Evolutionary conservation across 2,888 invertebrate species (phyloP).

Genomic region (Dryobotodes eremita): DNA sequence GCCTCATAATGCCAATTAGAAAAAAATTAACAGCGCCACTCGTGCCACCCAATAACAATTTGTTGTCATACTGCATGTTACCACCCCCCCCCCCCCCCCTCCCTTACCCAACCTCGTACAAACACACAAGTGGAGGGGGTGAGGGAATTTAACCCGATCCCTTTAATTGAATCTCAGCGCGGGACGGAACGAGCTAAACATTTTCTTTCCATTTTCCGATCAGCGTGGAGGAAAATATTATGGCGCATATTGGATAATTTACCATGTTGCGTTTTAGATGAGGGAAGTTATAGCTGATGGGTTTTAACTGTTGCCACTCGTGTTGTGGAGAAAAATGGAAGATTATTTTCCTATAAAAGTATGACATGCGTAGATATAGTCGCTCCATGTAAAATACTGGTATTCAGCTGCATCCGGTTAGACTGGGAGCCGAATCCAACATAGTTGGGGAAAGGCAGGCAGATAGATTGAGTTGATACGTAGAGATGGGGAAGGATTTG

Average conservation of each 20-base stretch:
- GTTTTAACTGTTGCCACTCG: constrained; percentile 4
- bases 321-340: neutral
- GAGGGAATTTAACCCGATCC: constrained; percentile 45
- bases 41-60: constrained; percentile 21
- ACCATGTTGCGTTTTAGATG: constrained; percentile 34
- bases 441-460: neutral
- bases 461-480: too few relatives aligned
- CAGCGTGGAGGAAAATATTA: constrained; percentile 47
- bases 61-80: constrained; percentile 33
- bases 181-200: constrained; percentile 40
- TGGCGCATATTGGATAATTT: constrained; percentile 38
- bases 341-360: neutral
- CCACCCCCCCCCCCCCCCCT: neutral
- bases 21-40: constrained; percentile 38
- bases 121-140: neutral
- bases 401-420: neutral
- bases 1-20: constrained; percentile 39
- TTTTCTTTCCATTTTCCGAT: constrained; percentile 62
- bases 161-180: constrained; percentile 56
- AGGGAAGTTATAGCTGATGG: constrained; percentile 31
- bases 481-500: too few relatives aligned
- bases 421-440: neutral
- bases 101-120: neutral
- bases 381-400: neutral
- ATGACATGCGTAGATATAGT: too few relatives aligned